phyloP scores from a whole-genome alignment of 2,113 vertebrate species.

The Illadopsis cleaveri region DNA sequence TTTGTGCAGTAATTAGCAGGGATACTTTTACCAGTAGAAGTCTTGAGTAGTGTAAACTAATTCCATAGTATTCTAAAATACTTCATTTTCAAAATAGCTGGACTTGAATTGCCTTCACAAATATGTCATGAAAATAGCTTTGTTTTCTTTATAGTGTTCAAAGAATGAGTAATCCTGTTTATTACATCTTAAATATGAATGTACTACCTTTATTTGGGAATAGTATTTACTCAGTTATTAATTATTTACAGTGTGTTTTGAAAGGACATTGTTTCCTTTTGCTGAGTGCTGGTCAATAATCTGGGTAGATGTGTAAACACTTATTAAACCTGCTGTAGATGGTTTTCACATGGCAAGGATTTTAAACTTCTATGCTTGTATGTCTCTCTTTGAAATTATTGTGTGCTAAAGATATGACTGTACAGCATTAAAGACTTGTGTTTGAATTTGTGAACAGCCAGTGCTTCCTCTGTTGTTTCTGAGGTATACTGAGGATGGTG shows the following conservation, averaged over 20 bases:
- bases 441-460: not conserved
- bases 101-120: not conserved
- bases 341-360: not conserved
- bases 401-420: not conserved
- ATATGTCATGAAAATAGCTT: not conserved
- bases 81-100: not conserved
- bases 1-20: not conserved
- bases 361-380: not conserved
- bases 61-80: not conserved
- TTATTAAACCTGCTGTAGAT: not conserved
- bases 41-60: not conserved
- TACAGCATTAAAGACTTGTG: not conserved
- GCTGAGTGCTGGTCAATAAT: not conserved
- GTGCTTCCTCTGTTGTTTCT: not conserved
- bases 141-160: not conserved
- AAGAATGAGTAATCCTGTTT: not conserved
- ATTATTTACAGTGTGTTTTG: not conserved
- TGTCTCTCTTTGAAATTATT: not conserved
- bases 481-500: not conserved
- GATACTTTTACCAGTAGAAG: not conserved
- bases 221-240: not conserved
- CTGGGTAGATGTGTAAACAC: not conserved
- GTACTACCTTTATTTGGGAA: not conserved
- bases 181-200: not conserved
- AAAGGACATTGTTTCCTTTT: not conserved